Conservation (phyloP, 2,113 vertebrate species). For the Nyctibius bracteatus region DNA sequence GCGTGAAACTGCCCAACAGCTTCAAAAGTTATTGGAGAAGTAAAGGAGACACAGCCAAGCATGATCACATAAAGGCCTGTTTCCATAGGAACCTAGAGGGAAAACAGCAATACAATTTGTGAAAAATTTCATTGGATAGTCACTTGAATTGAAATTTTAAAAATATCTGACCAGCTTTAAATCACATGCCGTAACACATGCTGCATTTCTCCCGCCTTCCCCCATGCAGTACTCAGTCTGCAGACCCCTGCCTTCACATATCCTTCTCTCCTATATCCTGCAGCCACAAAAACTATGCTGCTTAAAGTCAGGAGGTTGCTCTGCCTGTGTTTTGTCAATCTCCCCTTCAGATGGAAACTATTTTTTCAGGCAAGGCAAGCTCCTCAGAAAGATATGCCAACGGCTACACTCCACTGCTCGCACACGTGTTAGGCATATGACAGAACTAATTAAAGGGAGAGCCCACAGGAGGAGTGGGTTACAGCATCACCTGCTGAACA, state of each 20-base stretch:
- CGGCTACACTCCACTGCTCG: not conserved
- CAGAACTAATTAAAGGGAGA: not conserved
- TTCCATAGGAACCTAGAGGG: slow-evolving; percentile 53
- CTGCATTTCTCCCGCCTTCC: not conserved
- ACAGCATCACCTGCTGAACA: not conserved
- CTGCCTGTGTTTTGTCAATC: not conserved
- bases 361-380: not conserved
- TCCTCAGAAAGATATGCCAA: not conserved
- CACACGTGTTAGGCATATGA: not conserved
- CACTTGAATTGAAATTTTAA: slow-evolving; percentile 42
- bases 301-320: not conserved
- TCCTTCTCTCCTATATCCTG: not conserved
- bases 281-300: not conserved
- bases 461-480: not conserved
- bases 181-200: not conserved
- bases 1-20: slow-evolving; percentile 43
- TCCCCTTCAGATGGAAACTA: not conserved
- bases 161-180: slow-evolving; percentile 38
- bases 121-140: slow-evolving; percentile 20
- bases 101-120: slow-evolving; percentile 35
- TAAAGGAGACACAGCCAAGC: slow-evolving; percentile 39
- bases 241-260: not conserved
- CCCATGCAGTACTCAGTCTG: not conserved
- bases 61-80: not conserved
- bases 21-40: slow-evolving; percentile 56